A percentile compares a stretch with the other conserved stretches of the same genome.
Conservation (phyloP, 1,140 invertebrate species). For the Rhagoletis pomonella region DNA sequence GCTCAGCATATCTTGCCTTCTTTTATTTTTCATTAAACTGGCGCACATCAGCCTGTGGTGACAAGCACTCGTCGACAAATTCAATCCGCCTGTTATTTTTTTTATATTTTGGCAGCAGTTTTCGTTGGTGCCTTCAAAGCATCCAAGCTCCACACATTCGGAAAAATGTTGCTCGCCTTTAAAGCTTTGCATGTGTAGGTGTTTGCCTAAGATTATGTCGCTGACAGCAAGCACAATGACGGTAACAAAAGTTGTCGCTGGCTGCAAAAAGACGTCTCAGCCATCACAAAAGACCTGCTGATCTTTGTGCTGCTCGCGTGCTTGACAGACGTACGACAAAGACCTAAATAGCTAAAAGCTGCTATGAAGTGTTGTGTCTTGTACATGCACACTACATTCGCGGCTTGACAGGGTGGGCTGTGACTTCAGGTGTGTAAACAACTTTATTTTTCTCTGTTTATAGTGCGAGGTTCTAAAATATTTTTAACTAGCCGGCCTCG, state of each 20-base stretch:
- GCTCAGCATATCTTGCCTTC: background rate
- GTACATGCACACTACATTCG: no score
- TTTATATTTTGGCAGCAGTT: background rate
- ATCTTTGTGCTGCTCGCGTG: background rate
- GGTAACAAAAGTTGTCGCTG: background rate
- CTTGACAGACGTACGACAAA: background rate
- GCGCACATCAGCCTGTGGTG: background rate
- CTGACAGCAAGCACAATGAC: background rate
- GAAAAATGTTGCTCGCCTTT: background rate
- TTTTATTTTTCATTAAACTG: background rate
- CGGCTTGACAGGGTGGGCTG: no score
- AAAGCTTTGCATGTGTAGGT: background rate
- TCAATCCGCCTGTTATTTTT: background rate
- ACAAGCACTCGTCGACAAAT: background rate
- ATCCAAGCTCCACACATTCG: background rate
- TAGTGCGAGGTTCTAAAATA: no score
- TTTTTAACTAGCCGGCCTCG: no score
- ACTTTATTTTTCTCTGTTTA: no score
- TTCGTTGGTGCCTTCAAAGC: background rate
- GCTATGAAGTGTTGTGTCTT: background rate
- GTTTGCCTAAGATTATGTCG: constrained; percentile 2
- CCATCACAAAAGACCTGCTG: background rate
- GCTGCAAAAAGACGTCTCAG: background rate
- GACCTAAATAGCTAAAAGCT: background rate
- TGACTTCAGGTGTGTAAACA: no score